Conservation (phyloP, 2,113 vertebrate genomes). For the Oncorhynchus kisutch region DNA sequence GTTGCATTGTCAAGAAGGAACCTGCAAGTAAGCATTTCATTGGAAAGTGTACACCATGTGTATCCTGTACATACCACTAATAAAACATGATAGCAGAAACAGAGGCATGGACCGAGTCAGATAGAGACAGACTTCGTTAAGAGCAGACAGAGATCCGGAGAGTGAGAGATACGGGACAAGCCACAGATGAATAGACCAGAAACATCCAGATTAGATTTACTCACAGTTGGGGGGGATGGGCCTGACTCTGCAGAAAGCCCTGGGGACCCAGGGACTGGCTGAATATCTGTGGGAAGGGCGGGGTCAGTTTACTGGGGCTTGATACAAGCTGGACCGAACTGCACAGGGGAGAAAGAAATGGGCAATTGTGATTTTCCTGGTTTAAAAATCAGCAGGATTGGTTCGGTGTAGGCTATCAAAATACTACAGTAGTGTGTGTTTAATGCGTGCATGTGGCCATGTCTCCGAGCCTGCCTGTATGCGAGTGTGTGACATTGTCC, state of each 20-base stretch:
- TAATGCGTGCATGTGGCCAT: too few species aligned
- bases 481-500: neutral
- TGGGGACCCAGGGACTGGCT: slow-evolving; percentile 56
- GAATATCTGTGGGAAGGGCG: slow-evolving; percentile 87
- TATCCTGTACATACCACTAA: too few species aligned
- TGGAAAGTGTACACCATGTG: too few species aligned
- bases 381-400: neutral
- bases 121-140: neutral
- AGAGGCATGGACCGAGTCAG: neutral
- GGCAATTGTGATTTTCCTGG: neutral
- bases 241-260: slow-evolving; percentile 66
- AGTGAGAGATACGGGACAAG: neutral
- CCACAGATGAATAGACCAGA: too few species aligned
- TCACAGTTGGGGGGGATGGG: slow-evolving; percentile 34
- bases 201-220: neutral
- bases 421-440: neutral
- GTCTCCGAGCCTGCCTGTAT: neutral
- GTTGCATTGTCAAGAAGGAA: too few species aligned
- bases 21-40: too few species aligned
- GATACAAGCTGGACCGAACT: slow-evolving; percentile 80
- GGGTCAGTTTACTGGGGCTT: slow-evolving; percentile 69
- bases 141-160: neutral
- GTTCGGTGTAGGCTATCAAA: too few species aligned
- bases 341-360: neutral
- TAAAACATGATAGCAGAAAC: neutral